These are phyloP conservation scores for Sebastes jordani DNA, from an alignment of 2,797 vertebrate genomes.

Conservation along the genomic window DNA sequence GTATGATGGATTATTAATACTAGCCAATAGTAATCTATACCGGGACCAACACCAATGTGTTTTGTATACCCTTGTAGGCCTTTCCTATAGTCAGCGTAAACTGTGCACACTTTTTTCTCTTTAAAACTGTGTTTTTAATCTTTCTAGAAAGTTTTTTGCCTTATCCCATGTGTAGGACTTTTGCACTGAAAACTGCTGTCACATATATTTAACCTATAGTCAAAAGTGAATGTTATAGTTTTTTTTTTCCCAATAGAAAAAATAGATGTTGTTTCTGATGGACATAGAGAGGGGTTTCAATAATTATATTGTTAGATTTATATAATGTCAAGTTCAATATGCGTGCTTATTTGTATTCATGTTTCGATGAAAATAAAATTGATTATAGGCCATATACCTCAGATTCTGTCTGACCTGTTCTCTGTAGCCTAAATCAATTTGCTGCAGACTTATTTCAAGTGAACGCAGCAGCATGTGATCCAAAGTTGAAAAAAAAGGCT, in stretches of 20 bases:
- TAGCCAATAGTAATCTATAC: slow-evolving; percentile 63
- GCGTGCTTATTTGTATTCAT: slow-evolving; percentile 76
- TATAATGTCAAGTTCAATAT: slow-evolving; percentile 71
- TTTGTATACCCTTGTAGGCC: slow-evolving; percentile 72
- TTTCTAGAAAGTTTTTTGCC: slow-evolving; percentile 75
- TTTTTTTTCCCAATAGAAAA: slow-evolving; percentile 26
- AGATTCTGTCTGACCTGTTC: slow-evolving; percentile 38
- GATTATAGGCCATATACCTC: slow-evolving; percentile 53
- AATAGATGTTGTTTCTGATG: slow-evolving; percentile 62
- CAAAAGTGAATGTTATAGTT: slow-evolving; percentile 46
- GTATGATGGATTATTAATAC: slow-evolving; percentile 52
- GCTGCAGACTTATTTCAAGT: neutral
- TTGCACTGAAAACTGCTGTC: slow-evolving; percentile 68
- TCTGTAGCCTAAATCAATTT: slow-evolving; percentile 21
- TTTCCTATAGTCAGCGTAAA: slow-evolving; percentile 71
- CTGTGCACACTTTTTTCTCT: slow-evolving; percentile 70
- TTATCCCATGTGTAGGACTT: slow-evolving; percentile 72
- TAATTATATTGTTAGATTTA: slow-evolving; percentile 75
- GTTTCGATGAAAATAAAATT: slow-evolving; percentile 72
- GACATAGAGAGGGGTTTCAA: slow-evolving; percentile 36
- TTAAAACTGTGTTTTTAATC: slow-evolving; percentile 80
- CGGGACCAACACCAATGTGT: slow-evolving; percentile 72
- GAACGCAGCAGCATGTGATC: neutral
- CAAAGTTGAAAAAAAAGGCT: neutral
- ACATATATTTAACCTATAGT: slow-evolving; percentile 49